Base-by-base conservation (phyloP, 2,113 vertebrate genomes). In the Gobius niger region DNA sequence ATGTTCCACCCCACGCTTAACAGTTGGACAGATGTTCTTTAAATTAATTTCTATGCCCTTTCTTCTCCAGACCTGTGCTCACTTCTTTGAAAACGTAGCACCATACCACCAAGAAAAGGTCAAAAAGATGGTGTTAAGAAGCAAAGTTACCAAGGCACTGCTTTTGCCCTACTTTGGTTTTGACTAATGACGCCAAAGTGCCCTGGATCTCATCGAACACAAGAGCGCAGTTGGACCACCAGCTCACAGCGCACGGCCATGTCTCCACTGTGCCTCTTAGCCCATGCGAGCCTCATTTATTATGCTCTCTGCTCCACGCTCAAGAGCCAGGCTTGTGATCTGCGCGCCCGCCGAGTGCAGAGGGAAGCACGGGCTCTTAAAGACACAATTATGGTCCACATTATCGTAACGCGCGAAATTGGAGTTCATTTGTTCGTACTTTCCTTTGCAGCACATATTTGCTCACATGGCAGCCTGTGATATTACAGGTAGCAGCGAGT, bases 111-210 rank as follows among this genome's bases (percentile, higher is more conserved):
- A 19, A 24, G 18, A 12, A 54, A 54, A 47, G 52, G 49, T 68
- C 34, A 61, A 9, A 15, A 57, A 61, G 60, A 66, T 46, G 77
- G 65, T 66, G 63, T 49, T 47, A 14, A 52, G 44, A 63, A 41
- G 66, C 62, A 57, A 56, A 81, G 14, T 80, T 88, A 77, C 70
- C 68, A 82, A 77, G 82, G 88, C 89, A 87, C 11, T 54, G 24
- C 52, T 54, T 83, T 77, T 91, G 91, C 76, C 91, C 92, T 90
- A 93, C 85, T 92, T 93, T 87, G 79, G 70, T 83, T 34, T 72
- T 90, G 87, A 93, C 82, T 91, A 91, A 92, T 90, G 84, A 91
- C 91, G 73, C 85, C 69, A 73, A 83, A 87, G 78, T 90, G 91
- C 91, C 90, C 89, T 81, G 82, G 90, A 90, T 93, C 87, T 90